Evolutionary conservation across 2,888 invertebrate genomes (phyloP), one percentile per base, ranked within the genome.

Genomic region (Caenorhabditis afra): DNA sequence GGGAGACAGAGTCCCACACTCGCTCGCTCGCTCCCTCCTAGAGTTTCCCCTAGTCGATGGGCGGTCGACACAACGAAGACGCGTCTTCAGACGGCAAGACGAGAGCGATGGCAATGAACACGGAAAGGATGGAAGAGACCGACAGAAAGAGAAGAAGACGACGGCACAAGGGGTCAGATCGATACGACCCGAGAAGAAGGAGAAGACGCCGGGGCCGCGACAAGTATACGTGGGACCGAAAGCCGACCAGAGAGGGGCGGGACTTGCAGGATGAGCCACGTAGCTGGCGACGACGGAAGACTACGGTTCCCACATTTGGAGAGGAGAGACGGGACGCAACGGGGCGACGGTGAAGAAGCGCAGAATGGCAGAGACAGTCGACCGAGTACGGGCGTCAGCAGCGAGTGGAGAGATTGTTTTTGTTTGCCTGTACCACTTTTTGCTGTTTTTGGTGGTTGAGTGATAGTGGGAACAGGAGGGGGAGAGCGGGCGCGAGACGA

Each of bases 101-200:
- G 29, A 29, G 29, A 29, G 29, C 57, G 57, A 57, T 71, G 64
- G 71, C 71, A 64, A 64, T 64, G 71, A 71, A 64, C 71, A 29
- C 29, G 29, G 7, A 29, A 29, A 29, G 29, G 29, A 29, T 29
- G 29, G 29, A 29, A 29, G 29, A 29, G 29, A 29, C 29, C 29
- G 29, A 29, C 29, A 29, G 71, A 62, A 64, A 62, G 45, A 52
- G 64, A 71, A 47, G 57, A 64, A 39, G 55, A 57, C 49, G 45
- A 37, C 50, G 52, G 47, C 35, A 53, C 57, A 62, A 45, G 53
- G 71, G 71, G 71, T 71, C 71, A 57, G 55, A 71, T 64, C 62
- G 71, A 71, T 71, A 71, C 61, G 41, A 57, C 55, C 55, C 57
- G 39, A 61, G 62, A 62, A 23, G 52, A 45, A 47, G 68, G 45